A percentile compares a stretch with the other conserved stretches of the same genome.
phyloP scores from a whole-genome alignment of 2,797 vertebrate genomes.

The Hafferia zeledoni region DNA sequence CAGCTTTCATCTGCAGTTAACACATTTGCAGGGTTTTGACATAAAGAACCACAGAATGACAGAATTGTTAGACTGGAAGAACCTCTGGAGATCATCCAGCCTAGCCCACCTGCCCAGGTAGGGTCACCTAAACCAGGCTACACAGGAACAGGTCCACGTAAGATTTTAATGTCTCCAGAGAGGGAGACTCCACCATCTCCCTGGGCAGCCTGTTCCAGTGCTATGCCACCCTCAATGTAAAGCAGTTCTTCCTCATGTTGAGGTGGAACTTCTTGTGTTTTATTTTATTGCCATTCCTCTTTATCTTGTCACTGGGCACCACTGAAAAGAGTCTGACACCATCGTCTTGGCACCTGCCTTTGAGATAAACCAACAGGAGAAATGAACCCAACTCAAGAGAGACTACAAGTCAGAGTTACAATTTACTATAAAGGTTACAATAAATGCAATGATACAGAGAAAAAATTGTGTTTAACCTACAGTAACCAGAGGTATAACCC shows the following conservation, averaged over 20 bases:
- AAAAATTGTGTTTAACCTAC: too few species aligned
- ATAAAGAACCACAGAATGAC: neutral
- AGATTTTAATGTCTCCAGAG: neutral
- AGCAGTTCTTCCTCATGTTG: neutral
- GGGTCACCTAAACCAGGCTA: neutral
- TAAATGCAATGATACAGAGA: too few species aligned
- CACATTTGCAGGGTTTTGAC: neutral
- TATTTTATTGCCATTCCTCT: neutral
- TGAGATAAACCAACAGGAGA: neutral
- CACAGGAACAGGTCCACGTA: neutral
- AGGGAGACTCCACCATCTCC: neutral
- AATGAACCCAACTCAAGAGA: too few species aligned
- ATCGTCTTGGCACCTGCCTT: neutral
- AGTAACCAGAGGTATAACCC: too few species aligned
- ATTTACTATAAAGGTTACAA: too few species aligned
- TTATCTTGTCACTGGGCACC: neutral
- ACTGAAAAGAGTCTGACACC: neutral
- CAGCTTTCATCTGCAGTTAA: neutral
- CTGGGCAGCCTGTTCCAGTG: neutral
- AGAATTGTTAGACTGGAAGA: neutral
- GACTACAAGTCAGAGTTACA: too few species aligned
- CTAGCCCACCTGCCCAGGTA: neutral
- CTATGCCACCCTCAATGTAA: neutral
- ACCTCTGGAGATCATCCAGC: neutral
- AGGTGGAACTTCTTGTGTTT: neutral